These are phyloP conservation scores for Gephyroberyx darwinii DNA, from an alignment of 2,797 vertebrate genomes.

Conservation along the genomic window DNA sequence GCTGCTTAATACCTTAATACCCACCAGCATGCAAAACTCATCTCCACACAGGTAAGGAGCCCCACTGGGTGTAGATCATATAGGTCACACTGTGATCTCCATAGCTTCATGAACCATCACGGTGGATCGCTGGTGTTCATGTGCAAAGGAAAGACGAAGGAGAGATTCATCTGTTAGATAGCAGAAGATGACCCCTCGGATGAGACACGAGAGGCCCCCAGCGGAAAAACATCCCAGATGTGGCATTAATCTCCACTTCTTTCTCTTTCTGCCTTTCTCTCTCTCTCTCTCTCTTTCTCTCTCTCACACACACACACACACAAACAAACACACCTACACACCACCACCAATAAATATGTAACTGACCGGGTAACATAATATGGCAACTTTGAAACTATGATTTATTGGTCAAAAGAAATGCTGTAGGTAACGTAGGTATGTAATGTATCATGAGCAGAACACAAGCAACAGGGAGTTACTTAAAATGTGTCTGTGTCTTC, in stretches of 20 bases:
- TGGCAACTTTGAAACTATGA: slow-evolving; percentile 5
- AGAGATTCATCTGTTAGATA: slow-evolving; percentile 38
- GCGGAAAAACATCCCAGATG: slow-evolving; percentile 33
- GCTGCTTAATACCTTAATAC: too few species aligned
- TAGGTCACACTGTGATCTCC: slow-evolving; percentile 1
- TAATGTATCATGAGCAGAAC: background rate
- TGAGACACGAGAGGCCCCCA: background rate
- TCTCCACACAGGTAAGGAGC: background rate
- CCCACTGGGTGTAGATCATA: background rate
- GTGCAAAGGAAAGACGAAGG: slow-evolving; percentile 14
- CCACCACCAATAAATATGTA: background rate
- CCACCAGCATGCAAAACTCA: too few species aligned
- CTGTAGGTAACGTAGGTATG: background rate
- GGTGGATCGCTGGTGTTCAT: slow-evolving; percentile 10
- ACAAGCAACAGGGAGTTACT: background rate
- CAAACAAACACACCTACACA: background rate
- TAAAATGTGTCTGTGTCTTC: background rate
- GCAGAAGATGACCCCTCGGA: background rate
- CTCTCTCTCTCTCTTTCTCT: background rate
- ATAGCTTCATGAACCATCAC: background rate
- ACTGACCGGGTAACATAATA: slow-evolving; percentile 12
- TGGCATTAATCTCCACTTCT: background rate
- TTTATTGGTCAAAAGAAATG: slow-evolving; percentile 6
- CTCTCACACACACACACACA: background rate
- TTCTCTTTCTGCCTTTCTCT: background rate